Evolutionary conservation across 2,888 invertebrate genomes (phyloP).

Genomic region (Adela reaumurella): DNA sequence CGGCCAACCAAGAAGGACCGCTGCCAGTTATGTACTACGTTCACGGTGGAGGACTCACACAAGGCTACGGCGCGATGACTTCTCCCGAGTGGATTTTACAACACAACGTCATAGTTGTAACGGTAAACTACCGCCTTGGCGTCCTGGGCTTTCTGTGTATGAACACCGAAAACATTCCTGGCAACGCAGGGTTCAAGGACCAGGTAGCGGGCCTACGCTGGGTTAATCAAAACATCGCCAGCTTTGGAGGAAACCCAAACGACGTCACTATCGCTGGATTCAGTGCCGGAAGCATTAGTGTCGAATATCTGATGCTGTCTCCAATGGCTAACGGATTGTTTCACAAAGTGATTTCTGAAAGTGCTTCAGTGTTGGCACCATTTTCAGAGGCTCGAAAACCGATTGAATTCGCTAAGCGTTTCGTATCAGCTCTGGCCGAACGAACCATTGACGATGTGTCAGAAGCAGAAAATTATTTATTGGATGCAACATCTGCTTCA

Average conservation of each 20-base stretch:
- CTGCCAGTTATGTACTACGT: neutral
- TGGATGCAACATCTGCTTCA: no score
- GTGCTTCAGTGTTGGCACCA: neutral
- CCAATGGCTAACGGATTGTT: slow-evolving; percentile 1
- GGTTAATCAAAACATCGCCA: slow-evolving; percentile 2
- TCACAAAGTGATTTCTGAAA: slow-evolving; percentile 3
- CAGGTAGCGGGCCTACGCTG: slow-evolving; percentile 4
- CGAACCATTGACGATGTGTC: no score
- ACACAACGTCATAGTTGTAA: slow-evolving; percentile 2
- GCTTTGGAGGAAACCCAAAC: slow-evolving; percentile 3
- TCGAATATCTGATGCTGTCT: slow-evolving; percentile 2
- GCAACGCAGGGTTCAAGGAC: slow-evolving; percentile 5
- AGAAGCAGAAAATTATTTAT: no score
- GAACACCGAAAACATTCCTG: slow-evolving; percentile 2
- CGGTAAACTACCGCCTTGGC: slow-evolving; percentile 4
- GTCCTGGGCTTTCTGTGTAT: slow-evolving; percentile 3
- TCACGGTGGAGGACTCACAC: neutral
- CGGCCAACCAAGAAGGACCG: neutral
- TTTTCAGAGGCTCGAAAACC: no score
- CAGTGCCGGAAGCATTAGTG: slow-evolving; percentile 2
- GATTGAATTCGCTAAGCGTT: no score
- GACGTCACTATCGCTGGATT: slow-evolving; percentile 4
- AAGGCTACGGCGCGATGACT: neutral
- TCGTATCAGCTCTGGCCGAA: no score
- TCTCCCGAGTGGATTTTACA: neutral